Evolutionary conservation across 2,888 invertebrate genomes (phyloP).

Genomic region (Hemistola chrysoprasaria): DNA sequence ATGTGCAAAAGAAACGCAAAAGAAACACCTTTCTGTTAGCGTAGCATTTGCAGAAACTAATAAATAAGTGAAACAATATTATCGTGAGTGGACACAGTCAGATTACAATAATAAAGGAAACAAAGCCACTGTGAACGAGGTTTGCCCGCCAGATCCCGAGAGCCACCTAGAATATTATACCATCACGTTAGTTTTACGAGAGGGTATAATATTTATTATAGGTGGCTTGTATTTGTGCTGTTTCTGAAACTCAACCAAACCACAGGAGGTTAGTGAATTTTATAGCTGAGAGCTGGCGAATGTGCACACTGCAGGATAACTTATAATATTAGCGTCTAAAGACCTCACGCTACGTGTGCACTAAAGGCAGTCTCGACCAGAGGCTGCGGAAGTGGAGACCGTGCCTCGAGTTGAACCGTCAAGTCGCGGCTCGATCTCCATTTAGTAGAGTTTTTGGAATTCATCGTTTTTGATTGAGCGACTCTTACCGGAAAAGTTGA

Average conservation of each 20-base stretch:
- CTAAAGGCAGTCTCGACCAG: too few species aligned
- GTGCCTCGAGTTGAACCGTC: too few species aligned
- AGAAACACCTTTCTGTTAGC: not conserved
- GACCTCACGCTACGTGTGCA: too few species aligned
- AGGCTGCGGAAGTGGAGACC: too few species aligned
- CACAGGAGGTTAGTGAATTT: slow-evolving; percentile 62
- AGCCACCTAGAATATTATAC: slow-evolving; percentile 65
- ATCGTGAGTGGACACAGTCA: slow-evolving; percentile 24
- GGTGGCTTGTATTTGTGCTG: slow-evolving; percentile 61
- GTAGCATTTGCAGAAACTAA: slow-evolving; percentile 16
- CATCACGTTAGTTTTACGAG: too few species aligned
- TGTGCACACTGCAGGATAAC: slow-evolving; percentile 22
- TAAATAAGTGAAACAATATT: slow-evolving; percentile 19
- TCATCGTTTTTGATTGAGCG: too few species aligned
- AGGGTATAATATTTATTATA: too few species aligned
- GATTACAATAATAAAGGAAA: slow-evolving; percentile 57
- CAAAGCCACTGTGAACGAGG: slow-evolving; percentile 56
- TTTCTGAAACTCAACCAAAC: slow-evolving; percentile 55
- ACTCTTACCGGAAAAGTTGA: too few species aligned
- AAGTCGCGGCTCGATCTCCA: too few species aligned
- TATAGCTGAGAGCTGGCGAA: slow-evolving; percentile 55
- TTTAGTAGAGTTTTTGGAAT: too few species aligned
- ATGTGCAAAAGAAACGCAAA: not conserved
- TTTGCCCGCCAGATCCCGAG: slow-evolving; percentile 56
- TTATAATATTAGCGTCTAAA: too few species aligned